Conservation (phyloP, 92 coral and sea anemone genomes). For the Porites rus region DNA sequence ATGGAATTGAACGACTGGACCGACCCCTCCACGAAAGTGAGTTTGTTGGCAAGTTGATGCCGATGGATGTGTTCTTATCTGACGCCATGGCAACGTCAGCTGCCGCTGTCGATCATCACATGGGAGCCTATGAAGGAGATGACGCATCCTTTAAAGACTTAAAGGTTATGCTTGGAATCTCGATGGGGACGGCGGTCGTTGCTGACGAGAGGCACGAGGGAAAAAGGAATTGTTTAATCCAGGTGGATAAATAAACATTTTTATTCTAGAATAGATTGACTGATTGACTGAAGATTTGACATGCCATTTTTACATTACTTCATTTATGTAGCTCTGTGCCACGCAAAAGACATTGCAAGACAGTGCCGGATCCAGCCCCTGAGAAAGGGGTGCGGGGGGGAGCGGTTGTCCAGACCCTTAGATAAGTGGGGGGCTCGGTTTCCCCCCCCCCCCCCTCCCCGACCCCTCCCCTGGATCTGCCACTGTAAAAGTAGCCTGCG, state of each 20-base stretch:
- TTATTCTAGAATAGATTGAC: too few relatives aligned
- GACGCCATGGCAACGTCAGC: constrained; percentile 97
- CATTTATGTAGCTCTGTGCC: too few relatives aligned
- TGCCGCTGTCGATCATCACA: constrained; percentile 84
- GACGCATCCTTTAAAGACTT: constrained; percentile 61
- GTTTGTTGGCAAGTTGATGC: constrained; percentile 72
- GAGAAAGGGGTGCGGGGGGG: too few relatives aligned
- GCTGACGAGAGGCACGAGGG: too few relatives aligned
- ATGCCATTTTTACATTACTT: too few relatives aligned
- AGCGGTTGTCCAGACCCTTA: neutral
- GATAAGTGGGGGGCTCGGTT: too few relatives aligned
- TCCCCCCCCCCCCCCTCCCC: too few relatives aligned
- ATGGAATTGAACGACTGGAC: constrained; percentile 69
- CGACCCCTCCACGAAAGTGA: constrained; percentile 49
- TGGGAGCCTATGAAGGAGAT: constrained; percentile 64
- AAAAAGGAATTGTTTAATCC: constrained; percentile 22
- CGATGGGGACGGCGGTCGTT: constrained; percentile 82
- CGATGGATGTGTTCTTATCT: constrained; percentile 78
- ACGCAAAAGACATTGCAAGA: too few relatives aligned
- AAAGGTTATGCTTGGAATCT: constrained; percentile 72
- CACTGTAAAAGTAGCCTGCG: too few relatives aligned
- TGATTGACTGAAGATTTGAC: too few relatives aligned
- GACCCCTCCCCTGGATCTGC: too few relatives aligned
- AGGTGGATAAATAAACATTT: constrained; percentile 5
- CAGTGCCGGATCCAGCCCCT: too few relatives aligned